Percentiles rank a stretch among this genome's conserved stretches.
phyloP scores from a whole-genome alignment of 1,140 invertebrate species.

The Diachasmimorpha longicaudata region DNA sequence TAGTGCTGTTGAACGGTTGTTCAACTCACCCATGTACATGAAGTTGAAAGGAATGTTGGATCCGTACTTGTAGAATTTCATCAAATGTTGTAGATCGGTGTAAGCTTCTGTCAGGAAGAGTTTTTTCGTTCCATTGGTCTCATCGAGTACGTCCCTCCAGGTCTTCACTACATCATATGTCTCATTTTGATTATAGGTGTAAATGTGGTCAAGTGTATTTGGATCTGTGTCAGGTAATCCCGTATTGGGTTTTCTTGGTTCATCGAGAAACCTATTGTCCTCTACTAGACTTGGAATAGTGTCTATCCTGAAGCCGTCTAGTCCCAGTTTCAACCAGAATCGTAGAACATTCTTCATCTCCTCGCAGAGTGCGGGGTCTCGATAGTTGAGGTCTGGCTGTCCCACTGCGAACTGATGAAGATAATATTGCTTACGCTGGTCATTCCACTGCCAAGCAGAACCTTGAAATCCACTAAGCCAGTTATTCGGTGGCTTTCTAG shows the following conservation, averaged over 20 bases:
- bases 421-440: conserved; percentile 65
- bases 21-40: conserved; percentile 62
- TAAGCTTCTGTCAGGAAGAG: conserved; percentile 73
- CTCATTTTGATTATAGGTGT: conserved; percentile 47
- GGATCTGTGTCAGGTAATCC: conserved; percentile 42
- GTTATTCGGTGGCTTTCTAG: conserved; percentile 43
- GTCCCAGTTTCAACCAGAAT: conserved; percentile 73
- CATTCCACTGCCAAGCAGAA: conserved; percentile 66
- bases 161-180: conserved; percentile 50
- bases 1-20: conserved; percentile 61
- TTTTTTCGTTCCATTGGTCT: conserved; percentile 17
- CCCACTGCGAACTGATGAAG: conserved; percentile 68
- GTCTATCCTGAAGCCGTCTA: conserved; percentile 76
- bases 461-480: conserved; percentile 59
- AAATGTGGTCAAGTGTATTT: conserved; percentile 43
- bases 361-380: conserved; percentile 62
- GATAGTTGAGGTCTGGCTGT: conserved; percentile 77
- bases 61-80: conserved; percentile 70
- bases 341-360: conserved; percentile 67
- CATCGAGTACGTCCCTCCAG: conserved; percentile 43
- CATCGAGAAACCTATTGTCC: conserved; percentile 48
- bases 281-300: conserved; percentile 65
- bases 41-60: conserved; percentile 70
- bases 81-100: conserved; percentile 61
- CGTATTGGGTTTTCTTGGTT: conserved; percentile 38